phyloP scores from a whole-genome alignment of 92 coral and sea anemone species.

The Chrysogorgia sp. region DNA sequence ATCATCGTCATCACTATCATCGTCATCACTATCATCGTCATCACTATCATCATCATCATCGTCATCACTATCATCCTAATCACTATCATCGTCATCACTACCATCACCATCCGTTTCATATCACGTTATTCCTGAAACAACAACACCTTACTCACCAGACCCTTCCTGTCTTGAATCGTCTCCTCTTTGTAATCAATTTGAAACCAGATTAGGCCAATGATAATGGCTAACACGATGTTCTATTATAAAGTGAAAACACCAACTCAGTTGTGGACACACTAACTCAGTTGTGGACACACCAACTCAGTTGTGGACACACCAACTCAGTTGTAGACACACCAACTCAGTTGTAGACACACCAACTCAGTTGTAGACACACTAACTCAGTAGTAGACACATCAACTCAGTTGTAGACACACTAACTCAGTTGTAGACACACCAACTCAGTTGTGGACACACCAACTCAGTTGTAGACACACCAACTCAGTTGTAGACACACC shows the following conservation, averaged over 20 bases:
- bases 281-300: neutral
- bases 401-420: no score
- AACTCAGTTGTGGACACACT: neutral
- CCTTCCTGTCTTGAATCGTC: slow-evolving; percentile 80
- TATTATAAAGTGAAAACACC: slow-evolving; percentile 30
- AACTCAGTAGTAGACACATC: no score
- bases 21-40: no score
- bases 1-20: no score
- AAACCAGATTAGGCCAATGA: slow-evolving; percentile 82
- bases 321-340: neutral
- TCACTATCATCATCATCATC: no score
- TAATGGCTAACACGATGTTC: slow-evolving; percentile 70
- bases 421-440: no score
- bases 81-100: no score
- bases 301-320: neutral
- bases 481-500: no score
- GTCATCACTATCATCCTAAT: neutral
- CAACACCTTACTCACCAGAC: slow-evolving; percentile 88
- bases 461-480: no score
- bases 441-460: no score
- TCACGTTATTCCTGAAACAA: slow-evolving; percentile 48
- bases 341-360: neutral
- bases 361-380: neutral
- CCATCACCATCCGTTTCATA: no score
- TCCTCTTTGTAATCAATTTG: slow-evolving; percentile 83